These are phyloP conservation scores for Marmota flaviventris DNA, from an alignment of 2,113 vertebrate species.

Conservation along the genomic window DNA sequence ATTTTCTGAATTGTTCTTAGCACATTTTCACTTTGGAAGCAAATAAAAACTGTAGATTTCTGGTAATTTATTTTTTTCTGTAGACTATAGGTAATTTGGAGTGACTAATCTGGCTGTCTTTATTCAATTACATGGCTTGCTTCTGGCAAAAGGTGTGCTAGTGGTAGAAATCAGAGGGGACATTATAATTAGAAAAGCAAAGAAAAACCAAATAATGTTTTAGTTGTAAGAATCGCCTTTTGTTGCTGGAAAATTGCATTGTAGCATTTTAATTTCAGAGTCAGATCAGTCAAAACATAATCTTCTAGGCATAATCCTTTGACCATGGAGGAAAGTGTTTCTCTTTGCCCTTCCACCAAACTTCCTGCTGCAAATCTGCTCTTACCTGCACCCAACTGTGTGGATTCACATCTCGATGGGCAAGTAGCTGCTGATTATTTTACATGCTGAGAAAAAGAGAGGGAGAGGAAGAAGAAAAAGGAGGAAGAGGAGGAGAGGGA, in stretches of 20 bases:
- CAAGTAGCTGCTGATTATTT: slow-evolving; percentile 50
- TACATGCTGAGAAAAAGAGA: not conserved
- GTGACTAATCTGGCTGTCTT: slow-evolving; percentile 66
- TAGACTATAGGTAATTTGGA: slow-evolving; percentile 62
- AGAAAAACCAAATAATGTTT: slow-evolving; percentile 9
- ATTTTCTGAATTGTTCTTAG: slow-evolving; percentile 77
- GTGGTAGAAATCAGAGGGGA: slow-evolving; percentile 72
- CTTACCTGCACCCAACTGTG: not conserved
- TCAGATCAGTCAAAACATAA: slow-evolving; percentile 20
- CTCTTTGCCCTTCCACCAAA: not conserved
- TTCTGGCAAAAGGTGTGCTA: slow-evolving; percentile 61
- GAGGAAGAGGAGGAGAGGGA: too few species aligned
- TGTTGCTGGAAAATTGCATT: slow-evolving; percentile 51
- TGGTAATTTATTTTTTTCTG: slow-evolving; percentile 68
- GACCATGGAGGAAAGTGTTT: not conserved
- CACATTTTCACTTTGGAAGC: slow-evolving; percentile 70
- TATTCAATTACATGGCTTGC: slow-evolving; percentile 66
- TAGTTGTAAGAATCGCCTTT: slow-evolving; percentile 47
- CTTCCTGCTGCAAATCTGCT: not conserved
- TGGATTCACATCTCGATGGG: not conserved
- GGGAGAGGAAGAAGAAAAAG: not conserved
- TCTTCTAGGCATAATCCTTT: slow-evolving; percentile 41
- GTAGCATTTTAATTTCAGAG: slow-evolving; percentile 55
- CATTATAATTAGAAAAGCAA: slow-evolving; percentile 69
- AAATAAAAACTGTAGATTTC: slow-evolving; percentile 77